Base-by-base conservation (phyloP, 2,113 vertebrate genomes). In the Phoenicopterus ruber region DNA sequence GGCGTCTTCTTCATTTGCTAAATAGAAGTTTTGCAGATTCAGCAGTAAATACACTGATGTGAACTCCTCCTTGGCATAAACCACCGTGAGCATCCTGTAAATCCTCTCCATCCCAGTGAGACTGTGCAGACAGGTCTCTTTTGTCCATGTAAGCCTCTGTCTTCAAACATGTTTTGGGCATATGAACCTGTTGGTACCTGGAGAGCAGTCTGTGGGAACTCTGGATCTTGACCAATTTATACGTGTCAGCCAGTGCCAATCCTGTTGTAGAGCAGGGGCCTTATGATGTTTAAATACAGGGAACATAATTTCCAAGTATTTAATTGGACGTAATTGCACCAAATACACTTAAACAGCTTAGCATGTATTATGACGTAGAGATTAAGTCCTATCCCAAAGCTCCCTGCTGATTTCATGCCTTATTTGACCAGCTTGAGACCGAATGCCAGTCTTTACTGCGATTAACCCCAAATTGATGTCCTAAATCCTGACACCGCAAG, bases 341-440 rank as follows among this genome's bases (percentile, higher is more conserved):
- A 93, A 93, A 96, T 80, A 57, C 65, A 85, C 46, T 94, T 91
- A 85, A 95, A 91, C 34, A 66, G 31, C 66, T 94, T 90, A 96
- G 46, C 49, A 54, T 65, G 31, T 67, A 55, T 94, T 93, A 67
- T 82, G 78, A 87, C 1, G 0, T 72, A 72, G 52, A 82, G 47
- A 63, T 72, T 79, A 96, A 91, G 44, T 55, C 66, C 87, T 66
- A 10, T 65, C 31, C 52, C 50, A 61, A 73, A 93, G 49, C 81
- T 72, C 50, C 46, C 71, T 91, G 59, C 46, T 80, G 69, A 95
- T 65, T 71, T 82, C 78, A 91, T 49, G 82, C 79, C 57, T 61
- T 88, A 69, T 91, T 71, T 82, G 32, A 79, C 47, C 81, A 86
- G 49, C 65, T 71, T 89, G 55, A 94, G 70, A 58, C 14, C 34